phyloP scores from a whole-genome alignment of 2,113 vertebrate genomes.

The Actenoides hombroni region DNA sequence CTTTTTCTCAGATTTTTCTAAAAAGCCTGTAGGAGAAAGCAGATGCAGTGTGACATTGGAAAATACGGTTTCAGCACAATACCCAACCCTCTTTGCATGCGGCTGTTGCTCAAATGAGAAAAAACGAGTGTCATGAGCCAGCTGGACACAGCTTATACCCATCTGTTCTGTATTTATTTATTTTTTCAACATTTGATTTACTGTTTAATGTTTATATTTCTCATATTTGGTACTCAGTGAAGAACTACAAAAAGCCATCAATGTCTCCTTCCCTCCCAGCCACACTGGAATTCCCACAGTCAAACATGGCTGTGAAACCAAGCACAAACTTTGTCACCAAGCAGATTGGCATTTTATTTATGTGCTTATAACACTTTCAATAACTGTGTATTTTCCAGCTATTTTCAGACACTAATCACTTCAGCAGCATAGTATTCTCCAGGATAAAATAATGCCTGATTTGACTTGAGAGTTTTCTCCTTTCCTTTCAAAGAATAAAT shows the following conservation, averaged over 20 bases:
- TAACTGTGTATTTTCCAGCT: neutral
- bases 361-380: neutral
- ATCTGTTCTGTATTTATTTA: conserved; percentile 35
- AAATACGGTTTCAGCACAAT: neutral
- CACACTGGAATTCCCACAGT: neutral
- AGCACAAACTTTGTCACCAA: neutral
- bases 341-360: neutral
- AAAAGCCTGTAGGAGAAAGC: neutral
- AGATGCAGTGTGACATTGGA: neutral
- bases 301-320: neutral
- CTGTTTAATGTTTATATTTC: conserved; percentile 33
- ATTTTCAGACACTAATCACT: neutral
- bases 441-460: neutral
- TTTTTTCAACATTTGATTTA: conserved; percentile 39
- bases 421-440: neutral
- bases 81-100: neutral
- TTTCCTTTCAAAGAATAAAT: neutral
- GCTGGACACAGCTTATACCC: conserved; percentile 36
- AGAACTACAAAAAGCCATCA: neutral
- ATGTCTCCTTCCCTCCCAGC: neutral
- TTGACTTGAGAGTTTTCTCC: neutral
- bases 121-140: neutral
- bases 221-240: neutral
- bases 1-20: neutral
- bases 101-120: neutral